Percentiles rank a stretch among this genome's conserved stretches.
These are phyloP conservation scores for Halotydeus destructor DNA, from an alignment of 1,140 invertebrate species.

Conservation along the genomic window DNA sequence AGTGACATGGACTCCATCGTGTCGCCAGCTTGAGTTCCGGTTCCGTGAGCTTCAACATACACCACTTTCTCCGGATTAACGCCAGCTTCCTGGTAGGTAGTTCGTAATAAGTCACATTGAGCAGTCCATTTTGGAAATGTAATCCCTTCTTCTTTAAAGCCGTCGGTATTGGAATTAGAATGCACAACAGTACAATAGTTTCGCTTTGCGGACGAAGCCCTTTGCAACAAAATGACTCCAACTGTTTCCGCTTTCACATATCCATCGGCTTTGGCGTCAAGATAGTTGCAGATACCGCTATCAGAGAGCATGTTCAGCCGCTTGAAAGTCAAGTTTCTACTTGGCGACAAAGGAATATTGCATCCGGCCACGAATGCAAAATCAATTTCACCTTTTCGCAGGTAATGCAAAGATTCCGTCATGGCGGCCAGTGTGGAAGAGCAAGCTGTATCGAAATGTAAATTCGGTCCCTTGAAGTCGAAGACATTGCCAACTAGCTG, in stretches of 20 bases:
- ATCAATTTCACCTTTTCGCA: not conserved
- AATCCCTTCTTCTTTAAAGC: constrained; percentile 51
- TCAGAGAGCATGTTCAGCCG: not conserved
- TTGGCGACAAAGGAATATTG: not conserved
- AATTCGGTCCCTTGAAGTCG: constrained; percentile 70
- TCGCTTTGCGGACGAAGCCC: constrained; percentile 23
- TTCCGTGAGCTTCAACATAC: constrained; percentile 89
- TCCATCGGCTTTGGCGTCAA: constrained; percentile 10
- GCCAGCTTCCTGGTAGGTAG: constrained; percentile 57
- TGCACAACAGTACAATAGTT: constrained; percentile 37
- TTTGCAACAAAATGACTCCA: constrained; percentile 30
- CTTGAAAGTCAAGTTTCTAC: not conserved
- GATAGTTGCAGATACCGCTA: constrained; percentile 3
- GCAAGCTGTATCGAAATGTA: constrained; percentile 79
- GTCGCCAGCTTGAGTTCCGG: constrained; percentile 38
- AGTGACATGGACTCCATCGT: constrained; percentile 51
- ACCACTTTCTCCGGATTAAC: constrained; percentile 55
- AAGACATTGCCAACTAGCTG: constrained; percentile 88
- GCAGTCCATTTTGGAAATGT: constrained; percentile 68
- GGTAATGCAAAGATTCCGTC: constrained; percentile 43
- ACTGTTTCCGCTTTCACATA: constrained; percentile 24
- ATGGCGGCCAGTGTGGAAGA: constrained; percentile 51
- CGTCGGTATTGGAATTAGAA: constrained; percentile 67
- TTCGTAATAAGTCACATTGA: constrained; percentile 59
- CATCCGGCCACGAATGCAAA: not conserved